Evolutionary conservation across 2,888 invertebrate genomes (phyloP).

Genomic region (Drosophila multiciliata): DNA sequence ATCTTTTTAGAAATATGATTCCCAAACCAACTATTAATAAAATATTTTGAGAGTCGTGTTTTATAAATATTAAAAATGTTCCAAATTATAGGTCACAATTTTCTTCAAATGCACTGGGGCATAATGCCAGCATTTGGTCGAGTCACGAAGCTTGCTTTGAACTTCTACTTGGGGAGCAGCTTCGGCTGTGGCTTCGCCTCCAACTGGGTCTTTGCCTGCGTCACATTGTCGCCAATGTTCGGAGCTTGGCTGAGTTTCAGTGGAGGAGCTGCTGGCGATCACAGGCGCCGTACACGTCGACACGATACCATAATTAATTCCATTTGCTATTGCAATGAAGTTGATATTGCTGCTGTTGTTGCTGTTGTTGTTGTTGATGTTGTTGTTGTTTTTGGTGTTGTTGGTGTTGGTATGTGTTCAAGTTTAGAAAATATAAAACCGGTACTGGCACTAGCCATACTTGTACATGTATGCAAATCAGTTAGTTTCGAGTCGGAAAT

Average conservation of each 20-base stretch:
- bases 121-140: constrained; percentile 57
- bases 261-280: constrained; percentile 37
- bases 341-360: constrained; percentile 37
- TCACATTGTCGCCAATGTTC: constrained; percentile 38
- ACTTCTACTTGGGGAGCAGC: constrained; percentile 26
- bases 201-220: constrained; percentile 16
- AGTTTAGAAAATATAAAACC: constrained; percentile 76
- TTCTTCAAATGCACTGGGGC: constrained; percentile 14
- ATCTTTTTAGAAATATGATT: neutral
- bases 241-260: constrained; percentile 1
- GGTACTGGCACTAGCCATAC: constrained; percentile 75
- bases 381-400: constrained; percentile 3
- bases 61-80: neutral
- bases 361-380: neutral
- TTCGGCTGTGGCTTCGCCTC: constrained; percentile 14
- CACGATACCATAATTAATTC: constrained; percentile 68
- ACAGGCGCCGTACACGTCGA: constrained; percentile 56
- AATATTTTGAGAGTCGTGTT: neutral
- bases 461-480: constrained; percentile 78
- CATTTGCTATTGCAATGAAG: constrained; percentile 57
- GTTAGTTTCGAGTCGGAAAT: constrained; percentile 69
- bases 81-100: neutral
- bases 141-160: constrained; percentile 60
- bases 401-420: constrained; percentile 50
- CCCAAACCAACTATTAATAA: neutral